Evolutionary conservation across 2,797 vertebrate genomes (phyloP).

Genomic region (Sardinella longiceps): DNA sequence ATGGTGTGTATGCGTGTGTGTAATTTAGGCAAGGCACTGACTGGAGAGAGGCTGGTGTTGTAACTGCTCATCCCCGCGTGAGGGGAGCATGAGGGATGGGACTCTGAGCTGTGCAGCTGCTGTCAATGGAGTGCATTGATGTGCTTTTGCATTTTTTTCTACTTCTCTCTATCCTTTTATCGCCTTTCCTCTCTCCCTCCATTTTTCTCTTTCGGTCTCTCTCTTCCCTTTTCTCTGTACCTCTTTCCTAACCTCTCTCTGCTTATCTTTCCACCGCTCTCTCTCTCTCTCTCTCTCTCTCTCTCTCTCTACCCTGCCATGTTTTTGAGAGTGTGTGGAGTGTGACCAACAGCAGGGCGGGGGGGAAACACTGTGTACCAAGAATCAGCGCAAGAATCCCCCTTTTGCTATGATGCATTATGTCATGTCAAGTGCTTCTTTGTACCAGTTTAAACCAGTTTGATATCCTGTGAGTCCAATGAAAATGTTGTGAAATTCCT

Average conservation of each 20-base stretch:
- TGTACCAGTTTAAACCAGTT: background rate
- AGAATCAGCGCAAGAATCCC: background rate
- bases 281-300: background rate
- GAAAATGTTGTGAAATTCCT: background rate
- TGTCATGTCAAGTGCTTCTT: background rate
- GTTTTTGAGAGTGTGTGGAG: background rate
- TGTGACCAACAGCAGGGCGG: background rate
- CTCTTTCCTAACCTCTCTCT: background rate
- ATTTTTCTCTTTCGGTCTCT: background rate
- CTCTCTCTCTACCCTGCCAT: background rate
- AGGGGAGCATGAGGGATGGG: background rate
- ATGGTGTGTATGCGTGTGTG: background rate
- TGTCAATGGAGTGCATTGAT: conserved; percentile 8
- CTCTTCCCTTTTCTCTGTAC: background rate
- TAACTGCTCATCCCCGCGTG: conserved; percentile 8
- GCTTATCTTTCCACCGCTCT: background rate
- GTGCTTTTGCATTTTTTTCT: background rate
- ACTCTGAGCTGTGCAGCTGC: conserved; percentile 3
- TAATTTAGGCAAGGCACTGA: background rate
- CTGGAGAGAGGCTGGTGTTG: background rate
- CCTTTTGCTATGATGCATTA: background rate
- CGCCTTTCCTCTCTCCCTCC: background rate
- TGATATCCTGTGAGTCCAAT: background rate
- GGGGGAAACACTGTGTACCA: background rate
- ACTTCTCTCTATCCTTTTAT: background rate